Evolutionary conservation across 2,888 invertebrate species (phyloP), one percentile per base, ranked within the genome.

Genomic region (Diplazon laetatorius): DNA sequence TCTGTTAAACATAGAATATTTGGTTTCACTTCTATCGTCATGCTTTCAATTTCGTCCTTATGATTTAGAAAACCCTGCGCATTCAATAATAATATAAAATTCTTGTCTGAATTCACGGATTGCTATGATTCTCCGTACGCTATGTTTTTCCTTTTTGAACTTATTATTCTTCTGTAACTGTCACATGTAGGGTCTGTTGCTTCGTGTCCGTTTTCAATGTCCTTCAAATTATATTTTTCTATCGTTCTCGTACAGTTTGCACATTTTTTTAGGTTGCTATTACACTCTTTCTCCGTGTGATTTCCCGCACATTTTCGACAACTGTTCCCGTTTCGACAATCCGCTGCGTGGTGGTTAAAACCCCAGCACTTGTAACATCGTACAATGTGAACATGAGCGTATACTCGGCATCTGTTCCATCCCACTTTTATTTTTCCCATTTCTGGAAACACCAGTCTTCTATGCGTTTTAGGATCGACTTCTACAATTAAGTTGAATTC

Each of bases 341-440:
- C 62, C 10, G 12, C 42, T 2, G 63, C 72, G 3, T 48, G 22
- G 18, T 71, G 71, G 20, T 71, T 35, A 37, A 9, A 71, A 10
- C 62, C 62, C 35, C 57, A 70, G 12, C 70, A 70, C 14, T 70
- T 70, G 16, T 14, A 70, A 30, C 59, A 70, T 18, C 70, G 37
- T 3, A 14, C 10, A 2, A 70, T 37, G 35, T 42, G 59, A 12
- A 70, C 57, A 22, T 70, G 22, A n/a, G 62, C 72, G 55, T 62
- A 72, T 25, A 63, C 63, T 22, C 52, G 20, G 22, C 72, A 72
- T 14, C 16, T 72, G 16, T 52, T 63, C 72, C 72, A 72, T 46
- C 72, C 72, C 25, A 72, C 14, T 20, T 72, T 63, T 42, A 72
- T 62, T 37, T 22, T 35, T 14, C 18, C 14, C 16, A 12, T 60